Percentiles rank a stretch among this genome's conserved stretches.
Evolutionary conservation across 2,888 invertebrate species (phyloP).

Genomic region (Chrysolina oricalcia): DNA sequence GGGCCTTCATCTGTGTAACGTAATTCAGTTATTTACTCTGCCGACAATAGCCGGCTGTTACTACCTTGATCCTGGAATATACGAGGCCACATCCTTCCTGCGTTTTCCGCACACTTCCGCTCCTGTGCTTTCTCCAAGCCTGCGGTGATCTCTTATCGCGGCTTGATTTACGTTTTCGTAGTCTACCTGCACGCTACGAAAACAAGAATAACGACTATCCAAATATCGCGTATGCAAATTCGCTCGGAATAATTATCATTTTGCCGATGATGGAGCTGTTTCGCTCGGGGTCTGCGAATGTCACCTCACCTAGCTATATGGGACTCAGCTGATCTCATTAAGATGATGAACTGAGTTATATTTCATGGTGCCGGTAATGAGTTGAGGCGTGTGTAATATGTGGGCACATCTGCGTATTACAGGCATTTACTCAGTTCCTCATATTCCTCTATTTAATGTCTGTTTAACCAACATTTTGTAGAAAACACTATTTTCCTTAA

Average conservation of each 20-base stretch:
- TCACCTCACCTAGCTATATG: not conserved
- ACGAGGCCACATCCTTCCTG: conserved; percentile 58
- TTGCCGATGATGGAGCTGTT: conserved; percentile 27
- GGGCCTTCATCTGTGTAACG: conserved; percentile 37
- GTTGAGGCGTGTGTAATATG: not conserved
- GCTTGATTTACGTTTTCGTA: conserved; percentile 44
- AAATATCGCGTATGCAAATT: conserved; percentile 42
- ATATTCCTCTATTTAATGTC: too few species aligned
- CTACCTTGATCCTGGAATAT: conserved; percentile 56
- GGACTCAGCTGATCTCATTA: conserved; percentile 13
- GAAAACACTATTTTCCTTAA: too few species aligned
- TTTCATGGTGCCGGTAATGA: not conserved
- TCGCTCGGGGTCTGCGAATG: conserved; percentile 7
- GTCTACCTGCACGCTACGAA: conserved; percentile 33
- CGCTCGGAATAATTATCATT: conserved; percentile 37
- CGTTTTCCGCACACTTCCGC: conserved; percentile 54
- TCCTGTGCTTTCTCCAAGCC: conserved; percentile 43
- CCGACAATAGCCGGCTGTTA: conserved; percentile 57
- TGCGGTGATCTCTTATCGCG: conserved; percentile 49
- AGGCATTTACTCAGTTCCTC: not conserved
- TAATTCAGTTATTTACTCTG: conserved; percentile 53
- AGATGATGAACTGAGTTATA: conserved; percentile 1
- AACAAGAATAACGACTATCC: conserved; percentile 40
- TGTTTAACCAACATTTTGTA: not conserved
- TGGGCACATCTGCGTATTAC: conserved; percentile 5